phyloP scores from a whole-genome alignment of 2,113 vertebrate genomes.

The Martes martes region DNA sequence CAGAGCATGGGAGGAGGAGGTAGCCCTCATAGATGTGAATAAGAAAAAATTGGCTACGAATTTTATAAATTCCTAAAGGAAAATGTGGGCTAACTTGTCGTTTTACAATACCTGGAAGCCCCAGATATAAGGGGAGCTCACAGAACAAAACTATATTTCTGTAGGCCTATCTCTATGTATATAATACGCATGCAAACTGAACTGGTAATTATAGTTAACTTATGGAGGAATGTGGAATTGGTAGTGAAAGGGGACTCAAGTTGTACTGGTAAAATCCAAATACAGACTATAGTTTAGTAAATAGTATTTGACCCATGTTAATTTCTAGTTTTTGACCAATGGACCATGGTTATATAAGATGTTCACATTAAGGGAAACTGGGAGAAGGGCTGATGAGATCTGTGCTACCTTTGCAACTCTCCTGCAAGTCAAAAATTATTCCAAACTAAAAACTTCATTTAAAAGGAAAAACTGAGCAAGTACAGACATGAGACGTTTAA shows the following conservation, averaged over 20 bases:
- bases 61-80: neutral
- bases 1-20: neutral
- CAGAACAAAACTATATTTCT: neutral
- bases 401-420: neutral
- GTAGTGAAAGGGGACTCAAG: neutral
- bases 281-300: neutral
- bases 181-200: neutral
- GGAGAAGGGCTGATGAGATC: neutral
- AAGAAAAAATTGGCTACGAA: neutral
- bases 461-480: neutral
- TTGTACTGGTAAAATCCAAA: neutral
- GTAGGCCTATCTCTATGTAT: neutral
- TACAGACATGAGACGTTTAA: neutral
- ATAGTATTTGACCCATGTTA: neutral
- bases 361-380: neutral
- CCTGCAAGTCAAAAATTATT: neutral
- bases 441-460: neutral
- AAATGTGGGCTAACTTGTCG: neutral
- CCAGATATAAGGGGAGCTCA: neutral
- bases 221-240: neutral
- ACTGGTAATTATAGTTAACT: neutral
- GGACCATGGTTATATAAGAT: neutral
- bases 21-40: neutral
- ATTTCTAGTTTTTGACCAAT: conserved; percentile 21
- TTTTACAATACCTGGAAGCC: neutral